These are phyloP conservation scores for Cephus nigrinus DNA, from an alignment of 2,888 invertebrate genomes.

Conservation along the genomic window DNA sequence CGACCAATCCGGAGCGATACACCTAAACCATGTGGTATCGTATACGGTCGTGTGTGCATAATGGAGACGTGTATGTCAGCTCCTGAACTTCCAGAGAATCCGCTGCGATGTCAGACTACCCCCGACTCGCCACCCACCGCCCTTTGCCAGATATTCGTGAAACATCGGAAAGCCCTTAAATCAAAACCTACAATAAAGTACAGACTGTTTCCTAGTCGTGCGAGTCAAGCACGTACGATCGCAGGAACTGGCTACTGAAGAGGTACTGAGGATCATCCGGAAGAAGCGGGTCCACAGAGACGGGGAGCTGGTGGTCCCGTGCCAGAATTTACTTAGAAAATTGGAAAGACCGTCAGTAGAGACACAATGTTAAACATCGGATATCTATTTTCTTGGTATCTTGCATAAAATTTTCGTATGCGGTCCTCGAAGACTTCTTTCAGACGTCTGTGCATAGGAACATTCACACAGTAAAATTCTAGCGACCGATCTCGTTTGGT, in stretches of 20 bases:
- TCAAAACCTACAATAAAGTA: slow-evolving; percentile 29
- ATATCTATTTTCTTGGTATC: slow-evolving; percentile 2
- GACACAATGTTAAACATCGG: neutral
- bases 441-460: too few species aligned
- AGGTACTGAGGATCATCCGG: too few species aligned
- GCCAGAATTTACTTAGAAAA: slow-evolving; percentile 6
- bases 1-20: too few species aligned
- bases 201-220: neutral
- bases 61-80: too few species aligned
- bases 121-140: neutral
- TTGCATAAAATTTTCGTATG: slow-evolving; percentile 32
- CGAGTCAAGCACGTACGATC: neutral
- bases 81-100: neutral
- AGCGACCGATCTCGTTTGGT: neutral
- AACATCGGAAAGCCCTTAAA: slow-evolving; percentile 25
- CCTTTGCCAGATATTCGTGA: neutral
- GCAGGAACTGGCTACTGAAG: too few species aligned
- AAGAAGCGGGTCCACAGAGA: too few species aligned
- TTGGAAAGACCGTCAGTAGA: neutral
- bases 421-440: slow-evolving; percentile 9
- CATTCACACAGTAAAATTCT: too few species aligned
- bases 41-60: too few species aligned
- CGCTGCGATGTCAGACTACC: neutral
- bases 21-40: too few species aligned
- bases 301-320: neutral